These are phyloP conservation scores for Gasteruption jaculator DNA, from an alignment of 2,888 invertebrate species.

Conservation along the genomic window DNA sequence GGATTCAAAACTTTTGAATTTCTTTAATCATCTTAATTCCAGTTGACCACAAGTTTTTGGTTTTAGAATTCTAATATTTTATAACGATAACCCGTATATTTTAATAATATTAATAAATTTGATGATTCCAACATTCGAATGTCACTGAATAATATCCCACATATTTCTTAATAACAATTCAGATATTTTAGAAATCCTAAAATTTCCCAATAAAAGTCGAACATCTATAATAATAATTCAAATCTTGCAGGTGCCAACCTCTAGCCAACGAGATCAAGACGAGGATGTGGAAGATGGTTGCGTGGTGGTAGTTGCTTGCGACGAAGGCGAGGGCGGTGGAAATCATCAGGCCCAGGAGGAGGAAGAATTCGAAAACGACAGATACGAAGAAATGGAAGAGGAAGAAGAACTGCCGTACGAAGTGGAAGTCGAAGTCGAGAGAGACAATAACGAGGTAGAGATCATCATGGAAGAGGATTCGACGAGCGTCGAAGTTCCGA, in stretches of 20 bases:
- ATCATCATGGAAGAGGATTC: slow-evolving; percentile 59
- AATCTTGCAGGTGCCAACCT: slow-evolving; percentile 67
- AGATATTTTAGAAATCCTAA: no score
- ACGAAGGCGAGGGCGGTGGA: slow-evolving; percentile 65
- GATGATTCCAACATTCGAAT: no score
- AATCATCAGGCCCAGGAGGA: slow-evolving; percentile 51
- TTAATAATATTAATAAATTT: no score
- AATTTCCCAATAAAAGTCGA: no score
- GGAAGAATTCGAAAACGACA: slow-evolving; percentile 54
- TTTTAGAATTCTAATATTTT: no score
- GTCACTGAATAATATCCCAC: no score
- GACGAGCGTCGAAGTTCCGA: slow-evolving; percentile 59
- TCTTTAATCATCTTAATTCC: slow-evolving; percentile 2
- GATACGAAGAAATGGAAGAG: slow-evolving; percentile 49
- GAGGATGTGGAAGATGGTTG: slow-evolving; percentile 64
- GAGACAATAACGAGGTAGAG: slow-evolving; percentile 62
- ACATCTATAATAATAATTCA: slow-evolving; percentile 1
- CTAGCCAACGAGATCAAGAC: slow-evolving; percentile 78
- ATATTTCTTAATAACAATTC: no score
- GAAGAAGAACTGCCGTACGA: slow-evolving; percentile 47
- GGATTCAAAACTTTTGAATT: slow-evolving; percentile 10
- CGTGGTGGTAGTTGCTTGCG: slow-evolving; percentile 75
- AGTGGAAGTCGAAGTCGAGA: slow-evolving; percentile 53
- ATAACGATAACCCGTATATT: no score
- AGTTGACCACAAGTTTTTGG: no score